A percentile compares a stretch with the other conserved stretches of the same genome.
These are phyloP conservation scores for Cryptotermes secundus DNA, from an alignment of 1,140 invertebrate genomes.

Conservation along the genomic window DNA sequence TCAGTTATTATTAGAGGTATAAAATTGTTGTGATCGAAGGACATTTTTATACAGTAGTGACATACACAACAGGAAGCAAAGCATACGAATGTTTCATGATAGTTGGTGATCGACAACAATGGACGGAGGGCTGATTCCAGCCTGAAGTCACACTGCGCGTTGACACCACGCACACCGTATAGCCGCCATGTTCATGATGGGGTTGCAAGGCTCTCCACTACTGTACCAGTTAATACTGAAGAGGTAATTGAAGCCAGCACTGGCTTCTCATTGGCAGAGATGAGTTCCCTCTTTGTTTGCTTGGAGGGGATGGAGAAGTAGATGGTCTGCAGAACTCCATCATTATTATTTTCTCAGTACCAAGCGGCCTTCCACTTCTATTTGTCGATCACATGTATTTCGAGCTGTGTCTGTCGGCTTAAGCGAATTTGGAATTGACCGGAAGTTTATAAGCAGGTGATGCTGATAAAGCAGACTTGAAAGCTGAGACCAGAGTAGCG, in stretches of 20 bases:
- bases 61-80: too few species aligned
- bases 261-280: constrained; percentile 5
- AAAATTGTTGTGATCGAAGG: too few species aligned
- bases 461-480: too few species aligned
- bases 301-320: neutral
- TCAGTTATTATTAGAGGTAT: too few species aligned
- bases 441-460: too few species aligned
- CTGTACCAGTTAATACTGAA: neutral
- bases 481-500: too few species aligned
- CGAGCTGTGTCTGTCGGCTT: neutral
- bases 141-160: neutral
- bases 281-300: neutral
- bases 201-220: neutral
- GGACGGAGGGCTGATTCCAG: neutral
- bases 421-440: neutral
- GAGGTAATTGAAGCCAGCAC: neutral
- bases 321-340: neutral
- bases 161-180: neutral
- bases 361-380: neutral
- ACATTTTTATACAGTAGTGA: too few species aligned
- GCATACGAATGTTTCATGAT: too few species aligned
- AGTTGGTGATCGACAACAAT: too few species aligned
- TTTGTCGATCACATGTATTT: neutral
- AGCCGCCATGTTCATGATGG: neutral
- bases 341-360: too few species aligned